Percentiles rank a stretch among this genome's conserved stretches.
Conservation (phyloP, 1,140 invertebrate species). For the Heliconius eleuchia region DNA sequence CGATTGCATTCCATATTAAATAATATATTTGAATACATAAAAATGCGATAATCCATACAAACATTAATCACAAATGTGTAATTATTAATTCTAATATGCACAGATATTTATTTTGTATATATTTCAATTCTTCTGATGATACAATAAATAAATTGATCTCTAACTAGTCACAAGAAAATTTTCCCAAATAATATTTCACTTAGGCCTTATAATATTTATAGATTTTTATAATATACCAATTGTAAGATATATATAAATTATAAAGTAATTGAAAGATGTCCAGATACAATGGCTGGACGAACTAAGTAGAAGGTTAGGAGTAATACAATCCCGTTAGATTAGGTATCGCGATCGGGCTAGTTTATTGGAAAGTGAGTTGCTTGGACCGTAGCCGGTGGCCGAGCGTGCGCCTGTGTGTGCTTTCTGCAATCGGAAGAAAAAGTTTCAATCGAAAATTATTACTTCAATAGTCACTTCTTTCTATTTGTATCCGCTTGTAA, state of each 20-base stretch:
- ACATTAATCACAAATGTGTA: too few species aligned
- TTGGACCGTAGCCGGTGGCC: constrained; percentile 62
- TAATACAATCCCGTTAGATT: constrained; percentile 72
- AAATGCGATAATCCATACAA: too few species aligned
- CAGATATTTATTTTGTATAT: too few species aligned
- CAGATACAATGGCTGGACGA: constrained; percentile 54
- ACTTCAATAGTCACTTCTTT: neutral
- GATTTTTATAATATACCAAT: neutral
- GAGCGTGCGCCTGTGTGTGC: constrained; percentile 47
- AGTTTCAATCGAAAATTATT: constrained; percentile 25
- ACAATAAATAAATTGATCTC: too few species aligned
- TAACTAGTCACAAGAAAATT: too few species aligned
- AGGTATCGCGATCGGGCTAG: constrained; percentile 75
- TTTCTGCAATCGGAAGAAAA: constrained; percentile 61
- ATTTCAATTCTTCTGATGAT: too few species aligned
- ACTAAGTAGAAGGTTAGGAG: constrained; percentile 51
- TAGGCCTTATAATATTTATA: neutral
- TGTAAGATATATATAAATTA: neutral
- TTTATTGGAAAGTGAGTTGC: constrained; percentile 78
- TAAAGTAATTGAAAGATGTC: constrained; percentile 33
- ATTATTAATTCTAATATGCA: too few species aligned
- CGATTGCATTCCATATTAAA: too few species aligned
- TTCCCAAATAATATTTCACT: neutral
- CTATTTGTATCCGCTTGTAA: constrained; percentile 1
- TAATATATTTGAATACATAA: too few species aligned